These are phyloP conservation scores for Anguilla pacifica DNA, from an alignment of 2,797 vertebrate species.

Conservation along the genomic window DNA sequence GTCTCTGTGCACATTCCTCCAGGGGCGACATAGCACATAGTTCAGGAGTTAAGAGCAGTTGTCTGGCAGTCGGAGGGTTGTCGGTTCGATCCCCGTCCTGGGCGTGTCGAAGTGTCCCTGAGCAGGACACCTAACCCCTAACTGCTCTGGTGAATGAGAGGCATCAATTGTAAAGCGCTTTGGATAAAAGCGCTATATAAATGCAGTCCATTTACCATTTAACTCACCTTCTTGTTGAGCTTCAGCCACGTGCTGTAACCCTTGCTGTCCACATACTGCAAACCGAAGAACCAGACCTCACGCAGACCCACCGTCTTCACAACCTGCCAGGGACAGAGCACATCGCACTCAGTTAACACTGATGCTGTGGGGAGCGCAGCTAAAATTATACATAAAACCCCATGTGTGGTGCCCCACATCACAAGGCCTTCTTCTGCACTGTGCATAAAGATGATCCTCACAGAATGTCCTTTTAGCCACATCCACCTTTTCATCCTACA, in stretches of 20 bases:
- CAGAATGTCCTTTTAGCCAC: neutral
- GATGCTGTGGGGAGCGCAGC: neutral
- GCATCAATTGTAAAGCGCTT: too few relatives aligned
- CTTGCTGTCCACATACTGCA: slow-evolving; percentile 88
- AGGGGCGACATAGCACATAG: too few relatives aligned
- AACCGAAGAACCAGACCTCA: slow-evolving; percentile 95
- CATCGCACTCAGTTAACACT: neutral
- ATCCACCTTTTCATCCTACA: neutral
- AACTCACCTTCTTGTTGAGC: slow-evolving; percentile 88
- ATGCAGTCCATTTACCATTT: too few relatives aligned
- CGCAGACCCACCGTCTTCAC: slow-evolving; percentile 91
- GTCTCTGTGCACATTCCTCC: too few relatives aligned
- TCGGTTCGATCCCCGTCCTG: too few relatives aligned
- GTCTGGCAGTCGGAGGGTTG: too few relatives aligned
- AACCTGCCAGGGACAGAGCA: slow-evolving; percentile 71
- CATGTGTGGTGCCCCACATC: neutral
- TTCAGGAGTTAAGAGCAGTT: too few relatives aligned
- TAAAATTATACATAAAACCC: neutral
- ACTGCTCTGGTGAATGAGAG: too few relatives aligned
- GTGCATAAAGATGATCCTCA: neutral
- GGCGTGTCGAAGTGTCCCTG: too few relatives aligned
- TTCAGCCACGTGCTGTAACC: slow-evolving; percentile 89
- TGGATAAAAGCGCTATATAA: too few relatives aligned
- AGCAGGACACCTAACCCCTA: too few relatives aligned
- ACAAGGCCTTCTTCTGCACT: neutral